Evolutionary conservation across 2,888 invertebrate genomes (phyloP).

Genomic region (Dicycla oo): DNA sequence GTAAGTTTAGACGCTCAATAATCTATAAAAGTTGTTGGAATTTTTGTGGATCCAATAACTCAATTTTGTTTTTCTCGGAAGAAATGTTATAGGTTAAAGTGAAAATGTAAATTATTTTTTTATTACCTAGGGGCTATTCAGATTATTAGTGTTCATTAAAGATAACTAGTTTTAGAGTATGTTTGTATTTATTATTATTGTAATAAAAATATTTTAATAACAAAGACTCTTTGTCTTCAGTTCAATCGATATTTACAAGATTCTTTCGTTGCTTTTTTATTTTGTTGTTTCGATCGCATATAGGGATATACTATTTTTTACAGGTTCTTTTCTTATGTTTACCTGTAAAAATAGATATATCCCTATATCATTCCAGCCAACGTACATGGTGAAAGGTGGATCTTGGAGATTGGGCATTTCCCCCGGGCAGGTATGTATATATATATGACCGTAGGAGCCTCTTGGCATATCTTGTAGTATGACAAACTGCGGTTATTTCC

Average conservation of each 20-base stretch:
- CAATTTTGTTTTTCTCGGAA: neutral
- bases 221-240: neutral
- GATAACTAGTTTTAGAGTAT: constrained; percentile 51
- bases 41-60: neutral
- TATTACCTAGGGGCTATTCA: constrained; percentile 54
- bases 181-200: constrained; percentile 59
- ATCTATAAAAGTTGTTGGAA: constrained; percentile 32
- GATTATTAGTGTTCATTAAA: constrained; percentile 50
- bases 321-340: neutral
- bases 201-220: constrained; percentile 46
- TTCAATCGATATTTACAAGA: neutral
- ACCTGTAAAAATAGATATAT: neutral
- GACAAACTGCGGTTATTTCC: constrained; percentile 58
- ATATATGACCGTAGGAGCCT: constrained; percentile 25
- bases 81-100: constrained; percentile 44
- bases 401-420: constrained; percentile 29
- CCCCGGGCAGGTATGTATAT: constrained; percentile 37
- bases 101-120: constrained; percentile 62
- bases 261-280: neutral
- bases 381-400: neutral
- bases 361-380: neutral
- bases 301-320: neutral
- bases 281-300: neutral
- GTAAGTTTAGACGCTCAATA: constrained; percentile 27
- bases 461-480: constrained; percentile 37